phyloP scores from a whole-genome alignment of 2,113 vertebrate genomes.

The Carollia perspicillata region DNA sequence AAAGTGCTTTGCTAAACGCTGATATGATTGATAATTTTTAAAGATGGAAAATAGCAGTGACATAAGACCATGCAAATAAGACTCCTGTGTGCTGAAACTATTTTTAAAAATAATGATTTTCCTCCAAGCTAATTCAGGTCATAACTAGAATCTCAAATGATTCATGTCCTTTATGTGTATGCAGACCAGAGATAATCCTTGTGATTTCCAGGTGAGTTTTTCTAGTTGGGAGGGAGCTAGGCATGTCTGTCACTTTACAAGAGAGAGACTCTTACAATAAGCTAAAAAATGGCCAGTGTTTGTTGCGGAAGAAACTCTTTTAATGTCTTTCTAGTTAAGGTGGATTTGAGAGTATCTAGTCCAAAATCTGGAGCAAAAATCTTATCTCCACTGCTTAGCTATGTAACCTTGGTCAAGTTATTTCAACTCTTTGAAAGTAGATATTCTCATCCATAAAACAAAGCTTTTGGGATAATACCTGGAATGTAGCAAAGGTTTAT shows the following conservation, averaged over 20 bases:
- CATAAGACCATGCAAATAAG: not conserved
- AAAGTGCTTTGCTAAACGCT: not conserved
- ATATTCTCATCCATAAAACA: not conserved
- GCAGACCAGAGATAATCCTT: not conserved
- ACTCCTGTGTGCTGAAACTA: not conserved
- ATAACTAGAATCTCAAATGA: not conserved
- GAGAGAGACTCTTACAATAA: not conserved
- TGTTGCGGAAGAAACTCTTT: not conserved
- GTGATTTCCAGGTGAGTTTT: not conserved
- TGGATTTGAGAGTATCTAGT: not conserved
- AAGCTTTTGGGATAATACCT: not conserved
- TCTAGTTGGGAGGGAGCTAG: not conserved
- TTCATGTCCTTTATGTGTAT: not conserved
- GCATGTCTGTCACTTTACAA: not conserved
- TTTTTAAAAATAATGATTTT: constrained; percentile 40
- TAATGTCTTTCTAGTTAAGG: not conserved
- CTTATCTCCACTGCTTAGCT: not conserved
- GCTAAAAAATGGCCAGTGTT: not conserved
- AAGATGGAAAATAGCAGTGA: constrained; percentile 19
- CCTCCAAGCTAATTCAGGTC: not conserved
- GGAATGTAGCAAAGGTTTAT: not conserved
- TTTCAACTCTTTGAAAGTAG: not conserved
- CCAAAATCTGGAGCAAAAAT: not conserved
- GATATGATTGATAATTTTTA: constrained; percentile 21
- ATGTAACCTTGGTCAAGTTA: not conserved